These are phyloP conservation scores for Apodemus speciosus DNA, from an alignment of 2,113 vertebrate species.

Conservation along the genomic window DNA sequence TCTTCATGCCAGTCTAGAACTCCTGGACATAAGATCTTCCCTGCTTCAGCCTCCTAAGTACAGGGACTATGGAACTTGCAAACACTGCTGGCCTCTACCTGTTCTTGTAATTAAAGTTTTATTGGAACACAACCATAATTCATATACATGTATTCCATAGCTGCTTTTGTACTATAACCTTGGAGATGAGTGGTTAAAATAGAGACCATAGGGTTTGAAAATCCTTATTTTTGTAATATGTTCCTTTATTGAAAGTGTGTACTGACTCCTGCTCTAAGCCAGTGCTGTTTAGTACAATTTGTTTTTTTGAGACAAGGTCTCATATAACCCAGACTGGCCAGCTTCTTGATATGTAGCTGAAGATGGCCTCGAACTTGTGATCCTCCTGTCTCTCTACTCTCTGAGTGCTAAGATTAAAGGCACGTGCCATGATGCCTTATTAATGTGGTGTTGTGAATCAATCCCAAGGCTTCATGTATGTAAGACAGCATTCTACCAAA, in stretches of 20 bases:
- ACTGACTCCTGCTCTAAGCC: background rate
- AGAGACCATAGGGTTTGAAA: background rate
- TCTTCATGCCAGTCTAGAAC: background rate
- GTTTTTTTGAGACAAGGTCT: background rate
- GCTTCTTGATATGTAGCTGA: background rate
- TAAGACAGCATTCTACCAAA: background rate
- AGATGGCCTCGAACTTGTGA: background rate
- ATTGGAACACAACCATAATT: conserved; percentile 34
- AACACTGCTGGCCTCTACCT: background rate
- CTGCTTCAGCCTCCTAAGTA: background rate
- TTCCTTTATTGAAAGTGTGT: conserved; percentile 18
- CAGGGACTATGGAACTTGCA: background rate
- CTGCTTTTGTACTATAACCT: background rate
- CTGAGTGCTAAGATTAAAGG: background rate
- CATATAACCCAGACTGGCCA: background rate
- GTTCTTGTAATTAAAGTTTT: conserved; percentile 56
- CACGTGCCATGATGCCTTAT: background rate
- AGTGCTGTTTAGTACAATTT: conserved; percentile 47
- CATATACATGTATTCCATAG: background rate
- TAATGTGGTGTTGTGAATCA: background rate
- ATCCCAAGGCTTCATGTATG: background rate
- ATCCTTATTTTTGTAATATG: conserved; percentile 19
- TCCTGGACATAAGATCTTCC: background rate
- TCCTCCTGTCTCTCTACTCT: background rate
- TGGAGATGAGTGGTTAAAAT: conserved; percentile 30